Percentiles rank a stretch among this genome's conserved stretches.
Evolutionary conservation across 2,113 vertebrate species (phyloP).

Genomic region (Corythornis madagascariensis): DNA sequence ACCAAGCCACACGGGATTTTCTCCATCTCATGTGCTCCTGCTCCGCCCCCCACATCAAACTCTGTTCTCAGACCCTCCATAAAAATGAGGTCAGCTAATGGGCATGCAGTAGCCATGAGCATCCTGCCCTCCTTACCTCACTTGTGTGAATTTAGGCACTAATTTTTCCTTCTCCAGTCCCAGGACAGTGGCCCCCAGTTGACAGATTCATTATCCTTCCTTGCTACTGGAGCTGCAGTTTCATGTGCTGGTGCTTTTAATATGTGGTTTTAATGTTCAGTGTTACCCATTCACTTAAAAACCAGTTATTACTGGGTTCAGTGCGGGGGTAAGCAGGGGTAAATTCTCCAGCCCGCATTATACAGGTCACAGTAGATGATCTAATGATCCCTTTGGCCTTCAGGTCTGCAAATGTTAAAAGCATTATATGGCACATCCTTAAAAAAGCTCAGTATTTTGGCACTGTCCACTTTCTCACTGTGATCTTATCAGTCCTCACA

Average conservation of each 20-base stretch:
- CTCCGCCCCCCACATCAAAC: not conserved
- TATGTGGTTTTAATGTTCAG: not conserved
- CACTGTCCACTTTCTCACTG: constrained; percentile 43
- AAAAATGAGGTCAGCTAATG: not conserved
- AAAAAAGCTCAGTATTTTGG: constrained; percentile 43
- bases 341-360: constrained; percentile 8
- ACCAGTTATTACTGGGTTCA: constrained; percentile 19
- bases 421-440: constrained; percentile 55
- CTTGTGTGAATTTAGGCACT: not conserved
- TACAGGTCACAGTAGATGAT: constrained; percentile 40
- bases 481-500: constrained; percentile 59
- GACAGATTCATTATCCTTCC: constrained; percentile 27
- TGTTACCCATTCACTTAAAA: not conserved
- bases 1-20: not conserved
- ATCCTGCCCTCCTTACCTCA: constrained; percentile 11
- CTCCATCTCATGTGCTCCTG: not conserved
- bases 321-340: not conserved
- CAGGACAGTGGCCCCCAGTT: not conserved
- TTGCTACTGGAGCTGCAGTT: constrained; percentile 19
- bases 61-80: not conserved
- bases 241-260: constrained; percentile 13
- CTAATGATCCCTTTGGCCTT: constrained; percentile 52
- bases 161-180: not conserved
- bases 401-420: constrained; percentile 50
- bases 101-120: not conserved